Base-by-base conservation (phyloP, 2,888 invertebrate species). In the Petrolisthes manimaculis region DNA sequence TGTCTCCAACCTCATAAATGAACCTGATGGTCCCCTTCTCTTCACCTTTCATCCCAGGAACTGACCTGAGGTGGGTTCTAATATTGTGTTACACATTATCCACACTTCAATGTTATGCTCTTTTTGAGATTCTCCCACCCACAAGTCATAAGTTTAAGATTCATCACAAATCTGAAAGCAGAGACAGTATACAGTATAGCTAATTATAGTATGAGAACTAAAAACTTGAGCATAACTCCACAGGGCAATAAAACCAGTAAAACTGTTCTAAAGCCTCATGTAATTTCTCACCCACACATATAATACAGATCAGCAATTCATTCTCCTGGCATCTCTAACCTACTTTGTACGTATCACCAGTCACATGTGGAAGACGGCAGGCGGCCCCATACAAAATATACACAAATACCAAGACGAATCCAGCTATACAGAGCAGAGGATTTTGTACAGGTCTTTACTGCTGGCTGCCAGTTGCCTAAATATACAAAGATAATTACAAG, bases 1-100 rank as follows among this genome's bases (percentile, higher is more conserved):
- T 61, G 75, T 78, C 51, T 86, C 88, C 83, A 88, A 88, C 75
- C 89, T 89, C 37, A 91, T 90, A 61, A 91, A 91, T 83, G 91
- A 91, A 67, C 91, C 91, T 18, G 91, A 90, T 83, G 77, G 82
- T 51, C 84, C 88, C 14, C 79, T 91, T 21, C 74, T 71, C 14
- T 86, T 91, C 56, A 80, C 80, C 18, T 86, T 90, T 55, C 54
- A 74, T n/a, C 67, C 84, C 24, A 51, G 88, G 55, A n/a, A 61
- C 18, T 79, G n/a, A 84, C 24, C 21, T 21, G 14, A 12, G 51
- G 24, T 54, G 74, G 54, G 24, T 18, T 37, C 37, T 37, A 37
- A 37, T 37, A 37, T 37, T 37, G 37, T 37, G 37, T 37, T 37
- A 37, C 37, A 37, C 37, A 37, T 37, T 37, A 37, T 37, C 2